A percentile compares a stretch with the other conserved stretches of the same genome.
Evolutionary conservation across 2,797 vertebrate genomes (phyloP).

Genomic region (Lithobates pipiens): DNA sequence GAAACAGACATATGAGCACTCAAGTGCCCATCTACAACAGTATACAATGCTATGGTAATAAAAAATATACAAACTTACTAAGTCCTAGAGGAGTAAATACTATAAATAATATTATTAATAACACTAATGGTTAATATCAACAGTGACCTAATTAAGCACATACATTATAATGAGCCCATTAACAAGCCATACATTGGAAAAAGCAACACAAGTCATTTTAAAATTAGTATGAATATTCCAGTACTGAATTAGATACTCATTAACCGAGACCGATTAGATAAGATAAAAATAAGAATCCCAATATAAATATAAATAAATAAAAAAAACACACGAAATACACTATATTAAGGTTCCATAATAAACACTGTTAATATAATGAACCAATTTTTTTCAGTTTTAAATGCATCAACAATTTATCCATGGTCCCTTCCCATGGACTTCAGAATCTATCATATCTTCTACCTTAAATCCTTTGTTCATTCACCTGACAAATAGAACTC

Average conservation of each 20-base stretch:
- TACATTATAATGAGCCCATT: neutral
- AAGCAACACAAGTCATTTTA: neutral
- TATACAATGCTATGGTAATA: too few species aligned
- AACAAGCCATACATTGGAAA: neutral
- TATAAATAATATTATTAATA: neutral
- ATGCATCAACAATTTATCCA: neutral
- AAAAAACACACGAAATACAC: too few species aligned
- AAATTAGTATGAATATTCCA: neutral
- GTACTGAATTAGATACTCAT: too few species aligned
- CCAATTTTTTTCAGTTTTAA: neutral
- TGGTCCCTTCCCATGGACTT: slow-evolving; percentile 17
- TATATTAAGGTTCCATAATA: too few species aligned
- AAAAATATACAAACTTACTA: too few species aligned
- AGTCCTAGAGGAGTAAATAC: too few species aligned
- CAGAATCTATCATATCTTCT: slow-evolving; percentile 1
- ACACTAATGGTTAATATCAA: neutral
- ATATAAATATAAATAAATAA: too few species aligned
- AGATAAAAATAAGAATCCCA: too few species aligned
- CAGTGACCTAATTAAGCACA: neutral
- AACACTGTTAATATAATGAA: neutral
- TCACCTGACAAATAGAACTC: slow-evolving; percentile 43
- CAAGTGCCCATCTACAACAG: too few species aligned
- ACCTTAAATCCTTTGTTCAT: slow-evolving; percentile 1
- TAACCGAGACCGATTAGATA: too few species aligned
- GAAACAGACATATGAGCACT: too few species aligned